Evolutionary conservation across 2,113 vertebrate species (phyloP).

Genomic region (Nerophis ophidion): DNA sequence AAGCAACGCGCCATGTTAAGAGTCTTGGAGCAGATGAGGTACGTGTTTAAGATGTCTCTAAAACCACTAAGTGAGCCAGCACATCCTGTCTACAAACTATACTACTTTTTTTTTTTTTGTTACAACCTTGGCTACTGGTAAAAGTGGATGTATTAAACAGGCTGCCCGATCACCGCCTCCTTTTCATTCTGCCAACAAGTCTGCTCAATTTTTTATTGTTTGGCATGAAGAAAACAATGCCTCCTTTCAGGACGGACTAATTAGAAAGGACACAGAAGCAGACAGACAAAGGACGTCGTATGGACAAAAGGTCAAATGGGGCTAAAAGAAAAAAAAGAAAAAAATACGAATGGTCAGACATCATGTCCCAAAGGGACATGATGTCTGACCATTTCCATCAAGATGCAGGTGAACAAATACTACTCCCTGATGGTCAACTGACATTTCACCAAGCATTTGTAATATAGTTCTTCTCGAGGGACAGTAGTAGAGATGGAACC

Average conservation of each 20-base stretch:
- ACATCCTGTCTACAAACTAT: slow-evolving; percentile 8
- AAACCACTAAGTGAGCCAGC: slow-evolving; percentile 1
- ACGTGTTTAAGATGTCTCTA: slow-evolving; percentile 8
- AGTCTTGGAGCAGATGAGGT: slow-evolving; percentile 17
- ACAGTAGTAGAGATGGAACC: too few species aligned
- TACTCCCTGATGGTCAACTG: neutral
- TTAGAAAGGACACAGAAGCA: slow-evolving; percentile 11
- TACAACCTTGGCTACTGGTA: neutral
- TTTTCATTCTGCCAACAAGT: slow-evolving; percentile 13
- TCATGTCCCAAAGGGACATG: too few species aligned
- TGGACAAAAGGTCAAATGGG: slow-evolving; percentile 6
- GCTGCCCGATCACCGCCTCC: slow-evolving; percentile 15
- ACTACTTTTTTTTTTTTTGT: slow-evolving; percentile 5
- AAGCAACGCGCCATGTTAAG: neutral
- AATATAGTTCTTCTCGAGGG: too few species aligned
- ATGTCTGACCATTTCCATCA: neutral
- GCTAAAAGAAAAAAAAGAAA: neutral
- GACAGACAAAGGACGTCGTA: neutral
- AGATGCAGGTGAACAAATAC: neutral
- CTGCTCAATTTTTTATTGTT: slow-evolving; percentile 27
- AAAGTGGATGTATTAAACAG: slow-evolving; percentile 24
- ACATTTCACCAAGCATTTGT: neutral
- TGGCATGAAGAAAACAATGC: slow-evolving; percentile 49
- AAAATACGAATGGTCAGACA: too few species aligned
- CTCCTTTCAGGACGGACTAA: slow-evolving; percentile 40